These are phyloP conservation scores for Medauroidea extradentata DNA, from an alignment of 1,140 invertebrate genomes.

Conservation along the genomic window DNA sequence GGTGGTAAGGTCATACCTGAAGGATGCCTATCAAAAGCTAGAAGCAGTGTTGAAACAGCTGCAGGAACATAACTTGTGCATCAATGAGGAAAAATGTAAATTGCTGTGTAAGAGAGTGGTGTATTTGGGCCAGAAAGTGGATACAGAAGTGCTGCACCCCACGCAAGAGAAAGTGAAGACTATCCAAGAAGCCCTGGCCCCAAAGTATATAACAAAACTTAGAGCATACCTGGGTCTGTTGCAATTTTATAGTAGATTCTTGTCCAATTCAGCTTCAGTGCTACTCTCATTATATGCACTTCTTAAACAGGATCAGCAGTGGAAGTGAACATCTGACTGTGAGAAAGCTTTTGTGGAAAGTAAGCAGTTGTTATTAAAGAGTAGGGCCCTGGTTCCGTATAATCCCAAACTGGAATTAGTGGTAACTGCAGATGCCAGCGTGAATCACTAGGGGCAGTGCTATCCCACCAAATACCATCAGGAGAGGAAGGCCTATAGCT, in stretches of 20 bases:
- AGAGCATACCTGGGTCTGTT: conserved; percentile 15
- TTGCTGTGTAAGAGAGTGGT: conserved; percentile 7
- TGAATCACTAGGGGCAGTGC: conserved; percentile 19
- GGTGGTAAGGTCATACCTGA: too few relatives aligned
- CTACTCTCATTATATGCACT: conserved; percentile 31
- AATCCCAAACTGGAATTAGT: not conserved
- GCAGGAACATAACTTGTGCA: too few relatives aligned
- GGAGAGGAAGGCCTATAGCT: conserved; percentile 38
- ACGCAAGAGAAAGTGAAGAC: not conserved
- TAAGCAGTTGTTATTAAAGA: not conserved
- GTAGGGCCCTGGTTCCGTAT: not conserved
- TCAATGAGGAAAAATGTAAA: too few relatives aligned
- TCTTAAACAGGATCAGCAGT: conserved; percentile 21
- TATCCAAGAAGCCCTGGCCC: conserved; percentile 15
- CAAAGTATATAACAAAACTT: conserved; percentile 29
- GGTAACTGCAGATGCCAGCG: not conserved
- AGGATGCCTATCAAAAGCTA: too few relatives aligned
- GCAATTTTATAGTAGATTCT: conserved; percentile 33
- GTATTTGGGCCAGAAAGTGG: conserved; percentile 35
- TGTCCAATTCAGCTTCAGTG: conserved; percentile 25
- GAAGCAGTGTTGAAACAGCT: too few relatives aligned
- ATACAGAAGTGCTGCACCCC: conserved; percentile 26
- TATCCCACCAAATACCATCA: conserved; percentile 25
- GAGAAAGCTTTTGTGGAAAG: not conserved
- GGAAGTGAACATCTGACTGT: conserved; percentile 23